phyloP scores from a whole-genome alignment of 2,113 vertebrate genomes.

The Ciconia stormi region DNA sequence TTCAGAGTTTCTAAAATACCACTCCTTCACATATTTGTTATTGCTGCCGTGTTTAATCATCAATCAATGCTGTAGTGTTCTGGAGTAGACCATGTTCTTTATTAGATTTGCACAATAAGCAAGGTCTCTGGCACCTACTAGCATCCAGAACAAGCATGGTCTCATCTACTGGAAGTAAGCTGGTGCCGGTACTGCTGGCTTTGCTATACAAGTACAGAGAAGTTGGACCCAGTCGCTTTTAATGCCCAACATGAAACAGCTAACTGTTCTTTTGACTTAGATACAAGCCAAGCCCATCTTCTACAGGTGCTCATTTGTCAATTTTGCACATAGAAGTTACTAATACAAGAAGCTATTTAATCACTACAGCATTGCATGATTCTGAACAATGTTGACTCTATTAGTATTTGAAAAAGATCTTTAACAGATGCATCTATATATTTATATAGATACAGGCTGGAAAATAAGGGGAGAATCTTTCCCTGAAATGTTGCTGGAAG shows the following conservation, averaged over 20 bases:
- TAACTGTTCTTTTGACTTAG: neutral
- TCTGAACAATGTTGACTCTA: neutral
- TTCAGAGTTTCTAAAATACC: neutral
- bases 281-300: neutral
- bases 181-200: accelerated
- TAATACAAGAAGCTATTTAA: neutral
- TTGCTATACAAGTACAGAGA: accelerated
- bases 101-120: neutral
- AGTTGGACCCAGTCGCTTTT: neutral
- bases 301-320: neutral
- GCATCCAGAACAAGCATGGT: neutral
- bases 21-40: neutral
- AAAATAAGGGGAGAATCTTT: neutral
- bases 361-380: neutral
- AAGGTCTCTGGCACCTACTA: neutral
- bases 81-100: neutral
- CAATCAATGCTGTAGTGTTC: neutral
- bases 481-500: neutral
- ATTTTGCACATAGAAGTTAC: neutral
- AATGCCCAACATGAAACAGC: neutral
- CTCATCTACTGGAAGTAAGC: neutral
- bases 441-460: neutral
- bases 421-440: neutral
- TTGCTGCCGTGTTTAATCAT: neutral
- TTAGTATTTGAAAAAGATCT: neutral